Conservation (phyloP, 2,797 vertebrate genomes). For the Peromyscus nudipes region DNA sequence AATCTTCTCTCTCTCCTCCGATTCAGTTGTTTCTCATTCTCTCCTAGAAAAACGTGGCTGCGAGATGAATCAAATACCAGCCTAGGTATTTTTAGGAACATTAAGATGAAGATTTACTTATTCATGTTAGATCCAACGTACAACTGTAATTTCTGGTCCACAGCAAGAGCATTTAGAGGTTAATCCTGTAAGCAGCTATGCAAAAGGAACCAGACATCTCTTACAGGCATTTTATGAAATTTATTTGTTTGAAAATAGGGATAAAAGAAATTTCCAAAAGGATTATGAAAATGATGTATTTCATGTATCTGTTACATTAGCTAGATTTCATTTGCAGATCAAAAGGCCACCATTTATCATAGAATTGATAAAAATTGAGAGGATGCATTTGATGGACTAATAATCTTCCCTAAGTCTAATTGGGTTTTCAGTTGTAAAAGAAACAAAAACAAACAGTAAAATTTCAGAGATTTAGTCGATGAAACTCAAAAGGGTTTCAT, state of each 20-base stretch:
- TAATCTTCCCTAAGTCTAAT: neutral
- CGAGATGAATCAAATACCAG: neutral
- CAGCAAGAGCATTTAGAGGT: neutral
- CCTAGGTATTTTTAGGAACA: neutral
- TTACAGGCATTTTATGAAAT: slow-evolving; percentile 17
- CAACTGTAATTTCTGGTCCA: neutral
- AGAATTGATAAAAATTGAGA: slow-evolving; percentile 38
- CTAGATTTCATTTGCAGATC: slow-evolving; percentile 28
- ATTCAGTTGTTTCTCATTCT: neutral
- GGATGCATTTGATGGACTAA: neutral
- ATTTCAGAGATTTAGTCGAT: slow-evolving; percentile 10
- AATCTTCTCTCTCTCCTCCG: neutral
- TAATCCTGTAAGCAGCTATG: neutral
- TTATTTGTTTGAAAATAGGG: slow-evolving; percentile 26
- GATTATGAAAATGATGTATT: slow-evolving; percentile 44
- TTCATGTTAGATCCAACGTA: neutral
- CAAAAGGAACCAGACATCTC: neutral
- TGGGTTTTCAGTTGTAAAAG: slow-evolving; percentile 4
- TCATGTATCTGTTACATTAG: slow-evolving; percentile 5
- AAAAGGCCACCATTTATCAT: neutral
- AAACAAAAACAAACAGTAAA: slow-evolving; percentile 9
- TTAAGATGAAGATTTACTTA: neutral
- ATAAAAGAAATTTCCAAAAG: slow-evolving; percentile 1
- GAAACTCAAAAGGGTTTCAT: slow-evolving; percentile 42
- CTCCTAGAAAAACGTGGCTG: neutral